phyloP scores from a whole-genome alignment of 2,113 vertebrate species.

The Podiceps cristatus region DNA sequence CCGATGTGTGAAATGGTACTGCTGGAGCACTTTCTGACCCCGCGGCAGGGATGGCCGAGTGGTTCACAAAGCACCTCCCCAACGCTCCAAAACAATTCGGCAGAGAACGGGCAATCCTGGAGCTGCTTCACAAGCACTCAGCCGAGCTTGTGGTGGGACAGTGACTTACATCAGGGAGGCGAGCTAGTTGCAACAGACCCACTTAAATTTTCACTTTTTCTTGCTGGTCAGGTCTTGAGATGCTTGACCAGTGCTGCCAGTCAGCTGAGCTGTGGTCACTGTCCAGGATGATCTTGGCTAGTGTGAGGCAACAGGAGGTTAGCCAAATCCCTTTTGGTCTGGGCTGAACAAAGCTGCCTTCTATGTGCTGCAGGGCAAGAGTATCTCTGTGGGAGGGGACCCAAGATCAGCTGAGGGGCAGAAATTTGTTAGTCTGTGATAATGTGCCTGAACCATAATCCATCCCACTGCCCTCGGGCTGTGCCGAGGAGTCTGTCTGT shows the following conservation, averaged over 20 bases:
- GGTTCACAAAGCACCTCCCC: background rate
- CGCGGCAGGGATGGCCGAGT: background rate
- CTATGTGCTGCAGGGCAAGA: background rate
- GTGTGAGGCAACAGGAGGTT: background rate
- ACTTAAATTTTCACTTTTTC: background rate
- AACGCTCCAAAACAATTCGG: background rate
- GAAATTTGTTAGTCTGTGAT: background rate
- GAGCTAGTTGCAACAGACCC: background rate
- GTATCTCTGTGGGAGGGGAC: background rate
- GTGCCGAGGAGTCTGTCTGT: background rate
- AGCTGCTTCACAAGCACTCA: background rate
- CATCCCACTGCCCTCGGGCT: background rate
- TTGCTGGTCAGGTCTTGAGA: background rate
- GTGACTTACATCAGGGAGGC: background rate
- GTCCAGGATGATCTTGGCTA: background rate
- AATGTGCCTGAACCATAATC: background rate
- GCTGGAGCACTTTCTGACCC: background rate
- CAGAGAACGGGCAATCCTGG: background rate
- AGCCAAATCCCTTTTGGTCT: background rate
- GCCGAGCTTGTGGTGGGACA: background rate
- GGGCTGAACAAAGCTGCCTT: background rate
- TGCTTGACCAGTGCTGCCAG: background rate
- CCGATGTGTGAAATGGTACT: background rate
- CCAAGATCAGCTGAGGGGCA: background rate
- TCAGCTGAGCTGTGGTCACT: background rate